Evolutionary conservation across 1,140 invertebrate genomes (phyloP).

Genomic region (Diorhabda sublineata): DNA sequence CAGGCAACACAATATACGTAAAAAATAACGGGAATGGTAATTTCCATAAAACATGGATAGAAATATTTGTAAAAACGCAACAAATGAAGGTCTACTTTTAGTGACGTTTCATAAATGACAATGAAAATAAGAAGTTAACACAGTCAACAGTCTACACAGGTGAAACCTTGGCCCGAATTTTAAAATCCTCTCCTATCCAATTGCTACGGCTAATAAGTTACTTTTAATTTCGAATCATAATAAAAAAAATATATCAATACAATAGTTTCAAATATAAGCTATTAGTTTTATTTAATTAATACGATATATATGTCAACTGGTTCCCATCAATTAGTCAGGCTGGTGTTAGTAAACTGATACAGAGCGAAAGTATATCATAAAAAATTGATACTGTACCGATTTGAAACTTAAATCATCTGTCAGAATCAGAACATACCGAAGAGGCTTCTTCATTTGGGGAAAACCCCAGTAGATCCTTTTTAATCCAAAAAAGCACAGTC

Average conservation of each 20-base stretch:
- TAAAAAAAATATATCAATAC: too few relatives aligned
- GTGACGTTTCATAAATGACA: background rate
- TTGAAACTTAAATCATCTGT: slow-evolving; percentile 17
- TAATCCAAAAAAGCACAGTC: slow-evolving; percentile 12
- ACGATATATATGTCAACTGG: background rate
- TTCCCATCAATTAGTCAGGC: background rate
- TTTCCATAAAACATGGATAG: background rate
- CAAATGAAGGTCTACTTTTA: background rate
- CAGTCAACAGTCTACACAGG: slow-evolving; percentile 9
- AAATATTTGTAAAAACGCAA: background rate
- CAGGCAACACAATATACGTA: background rate
- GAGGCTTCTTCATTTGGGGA: slow-evolving; percentile 18
- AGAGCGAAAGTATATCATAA: background rate
- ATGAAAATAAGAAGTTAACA: slow-evolving; percentile 8
- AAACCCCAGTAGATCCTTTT: slow-evolving; percentile 14
- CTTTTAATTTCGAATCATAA: too few relatives aligned
- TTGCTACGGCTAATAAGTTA: background rate
- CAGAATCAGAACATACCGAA: slow-evolving; percentile 10
- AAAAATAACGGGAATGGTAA: background rate
- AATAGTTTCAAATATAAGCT: too few relatives aligned
- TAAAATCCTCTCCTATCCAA: background rate
- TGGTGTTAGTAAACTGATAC: background rate
- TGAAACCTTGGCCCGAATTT: slow-evolving; percentile 12
- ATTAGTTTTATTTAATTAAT: too few relatives aligned
- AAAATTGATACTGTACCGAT: slow-evolving; percentile 17